Base-by-base conservation (phyloP, 1,140 invertebrate genomes). In the Hetaerina americana region DNA sequence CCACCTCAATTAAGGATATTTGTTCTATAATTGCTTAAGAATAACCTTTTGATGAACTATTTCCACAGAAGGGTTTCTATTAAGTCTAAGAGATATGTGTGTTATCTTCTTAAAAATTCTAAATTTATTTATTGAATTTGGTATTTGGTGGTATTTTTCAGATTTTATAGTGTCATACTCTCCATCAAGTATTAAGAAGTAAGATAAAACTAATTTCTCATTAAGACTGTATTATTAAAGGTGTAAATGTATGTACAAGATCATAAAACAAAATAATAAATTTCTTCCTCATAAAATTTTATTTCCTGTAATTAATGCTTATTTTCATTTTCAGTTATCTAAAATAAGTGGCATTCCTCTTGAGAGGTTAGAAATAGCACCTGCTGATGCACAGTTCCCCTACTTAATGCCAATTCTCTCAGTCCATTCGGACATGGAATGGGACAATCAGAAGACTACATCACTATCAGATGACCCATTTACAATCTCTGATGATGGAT, bases 331-430 rank as follows among this genome's bases (percentile, higher is more conserved):
- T 72, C 73, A 87, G 82, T 76, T 91, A 67, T 84, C 87, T 25
- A 78, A 83, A 76, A 76, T 88, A 66, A 87, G 87, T 76, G 82
- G 82, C 70, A 88, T 92, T 71, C 82, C 85, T 27, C 76, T 81
- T 57, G 87, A 90, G 75, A 80, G 85, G 77, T 78, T 92, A 66
- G 86, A 89, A 71, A 85, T 90, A 78, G 85, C 85, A 25, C 86
- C 87, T 79, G 84, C 84, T 40, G 82, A 83, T 74, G 81, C 81
- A 1, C 80, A 80, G 28, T 87, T 88, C 76, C 86, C 86, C 0
- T 85, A 82, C 78, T 85, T 87, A 74, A 81, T 85, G 73, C 85
- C 85, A 68, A 77, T 86, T 25, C 76, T 87, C 69, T 81, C 82
- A 71, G 82, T 87, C n/a, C 81, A 86, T 71, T 80, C 77, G 25